Base-by-base conservation (phyloP, 2,113 vertebrate genomes). In the Indicator maculatus region DNA sequence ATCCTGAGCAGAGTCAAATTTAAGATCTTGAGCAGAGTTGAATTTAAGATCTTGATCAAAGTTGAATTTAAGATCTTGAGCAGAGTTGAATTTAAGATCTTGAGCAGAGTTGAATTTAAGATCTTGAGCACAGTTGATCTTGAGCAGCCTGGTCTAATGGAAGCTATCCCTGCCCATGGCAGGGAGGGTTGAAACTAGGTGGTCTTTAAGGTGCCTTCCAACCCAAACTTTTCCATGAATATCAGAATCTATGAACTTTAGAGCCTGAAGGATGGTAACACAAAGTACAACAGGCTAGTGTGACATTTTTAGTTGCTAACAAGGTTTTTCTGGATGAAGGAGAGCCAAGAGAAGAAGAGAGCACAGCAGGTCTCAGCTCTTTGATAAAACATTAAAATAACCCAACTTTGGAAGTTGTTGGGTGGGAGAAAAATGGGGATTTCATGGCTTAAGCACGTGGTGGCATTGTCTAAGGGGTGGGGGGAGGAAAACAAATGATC, bases 361-460 rank as follows among this genome's bases (percentile, higher is more conserved):
- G 50, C 4, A 63, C 56, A 52, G 33, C 7, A 75, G 92, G 89
- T 88, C 47, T 94, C 52, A 2, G 59, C 33, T 70, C 93, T 96
- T 94, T 94, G 88, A 93, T 91, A 76, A 26, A 65, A 83, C 82
- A 85, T 83, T 87, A 41, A 91, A 95, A 95, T 76, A 93, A 75
- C 14, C 38, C 84, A 65, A 3, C 60, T 73, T n/a, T 19, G 91
- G 92, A 69, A 87, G 64, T 23, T 24, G n/a, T 64, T 24, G 47
- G 59, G 53, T 72, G 55, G 39, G 33, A 13, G 39, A 55, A 44
- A 89, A 85, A 87, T 8, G 71, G 82, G 30, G 91, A 66, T 79
- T 73, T 61, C 6, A 7, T 21, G 59, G 77, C 70, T 47, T 8
- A 7, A 86, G 84, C 84, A 64, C 23, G 71, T 17, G 83, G 93